Evolutionary conservation across 2,888 invertebrate species (phyloP).

Genomic region (Clunio marinus): DNA sequence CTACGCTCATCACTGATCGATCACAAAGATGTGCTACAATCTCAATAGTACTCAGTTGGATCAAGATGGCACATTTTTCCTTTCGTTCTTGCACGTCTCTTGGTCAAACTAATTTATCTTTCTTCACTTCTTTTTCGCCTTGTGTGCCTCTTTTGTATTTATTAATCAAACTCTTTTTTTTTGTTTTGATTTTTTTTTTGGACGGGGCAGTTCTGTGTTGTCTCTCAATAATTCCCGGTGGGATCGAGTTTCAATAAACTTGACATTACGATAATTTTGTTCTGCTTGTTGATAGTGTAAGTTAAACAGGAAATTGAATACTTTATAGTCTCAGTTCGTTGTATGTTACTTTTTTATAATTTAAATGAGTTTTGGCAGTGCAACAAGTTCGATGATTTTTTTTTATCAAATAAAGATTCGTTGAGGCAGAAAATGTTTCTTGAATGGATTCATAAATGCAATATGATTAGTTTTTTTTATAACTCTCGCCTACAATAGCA

Average conservation of each 20-base stretch:
- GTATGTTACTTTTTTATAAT: slow-evolving; percentile 24
- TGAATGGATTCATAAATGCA: slow-evolving; percentile 26
- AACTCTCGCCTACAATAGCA: slow-evolving; percentile 33
- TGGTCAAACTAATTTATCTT: slow-evolving; percentile 10
- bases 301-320: slow-evolving; percentile 39
- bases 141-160: background rate
- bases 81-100: slow-evolving; percentile 12
- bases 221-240: slow-evolving; percentile 39
- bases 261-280: slow-evolving; percentile 37
- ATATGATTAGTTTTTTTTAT: slow-evolving; percentile 19
- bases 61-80: slow-evolving; percentile 39
- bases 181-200: slow-evolving; percentile 19
- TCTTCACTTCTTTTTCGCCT: slow-evolving; percentile 13
- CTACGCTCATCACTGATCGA: background rate
- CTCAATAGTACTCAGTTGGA: slow-evolving; percentile 40
- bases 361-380: slow-evolving; percentile 37
- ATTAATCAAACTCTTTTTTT: slow-evolving; percentile 1
- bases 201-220: slow-evolving; percentile 33
- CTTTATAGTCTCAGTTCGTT: slow-evolving; percentile 39
- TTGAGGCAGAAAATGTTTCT: slow-evolving; percentile 26
- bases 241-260: slow-evolving; percentile 39
- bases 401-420: background rate
- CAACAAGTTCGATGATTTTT: slow-evolving; percentile 20
- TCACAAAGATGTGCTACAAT: background rate
- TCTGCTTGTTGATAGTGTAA: slow-evolving; percentile 31